Base-by-base conservation (phyloP, 2,113 vertebrate genomes). In the Urocolius indicus region DNA sequence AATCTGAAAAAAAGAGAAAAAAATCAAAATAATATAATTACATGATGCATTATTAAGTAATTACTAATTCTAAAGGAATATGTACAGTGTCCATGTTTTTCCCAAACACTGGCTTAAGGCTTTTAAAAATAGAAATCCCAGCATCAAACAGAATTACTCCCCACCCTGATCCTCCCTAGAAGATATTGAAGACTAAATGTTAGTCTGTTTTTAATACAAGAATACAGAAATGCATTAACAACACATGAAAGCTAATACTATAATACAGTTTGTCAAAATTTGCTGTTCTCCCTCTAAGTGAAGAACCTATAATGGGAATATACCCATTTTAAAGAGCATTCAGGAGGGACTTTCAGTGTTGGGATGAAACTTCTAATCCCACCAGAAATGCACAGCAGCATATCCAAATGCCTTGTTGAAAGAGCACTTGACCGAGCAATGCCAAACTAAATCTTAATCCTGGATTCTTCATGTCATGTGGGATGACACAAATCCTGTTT, bases 81-180 rank as follows among this genome's bases (percentile, higher is more conserved):
- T 59, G 15, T 62, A 90, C 7, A 52, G 46, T 13, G 5, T 30
- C 57, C 14, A 8, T 29, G 32, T 34, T 84, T 74, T 63, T 54
- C 32, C 63, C 72, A 59, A 74, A 63, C 27, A 63, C 5, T 20
- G 4, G 7, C 6, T 32, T 51, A 24, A 51, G 55, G 9, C 3
- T 26, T 75, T 68, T 52, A 21, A 51, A 52, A 52, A 9, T 5
- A 41, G 38, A 41, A 41, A 41, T 41, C 38, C 38, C 38, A 41
- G 38, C 38, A 41, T 41, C 38, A 41, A 83, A 72, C 36, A 69
- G 32, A 55, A 18, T 59, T 59, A 67, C 4, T 46, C 23, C 4
- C 6, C 10, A 6, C 6, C 32, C 32, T 3, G 5, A 65, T 3
- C 8, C 13, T 8, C 3, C 38, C 12, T 7, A 1, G 46, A 78